These are phyloP conservation scores for Lagopus leucura DNA, from an alignment of 2,113 vertebrate genomes.

Conservation along the genomic window DNA sequence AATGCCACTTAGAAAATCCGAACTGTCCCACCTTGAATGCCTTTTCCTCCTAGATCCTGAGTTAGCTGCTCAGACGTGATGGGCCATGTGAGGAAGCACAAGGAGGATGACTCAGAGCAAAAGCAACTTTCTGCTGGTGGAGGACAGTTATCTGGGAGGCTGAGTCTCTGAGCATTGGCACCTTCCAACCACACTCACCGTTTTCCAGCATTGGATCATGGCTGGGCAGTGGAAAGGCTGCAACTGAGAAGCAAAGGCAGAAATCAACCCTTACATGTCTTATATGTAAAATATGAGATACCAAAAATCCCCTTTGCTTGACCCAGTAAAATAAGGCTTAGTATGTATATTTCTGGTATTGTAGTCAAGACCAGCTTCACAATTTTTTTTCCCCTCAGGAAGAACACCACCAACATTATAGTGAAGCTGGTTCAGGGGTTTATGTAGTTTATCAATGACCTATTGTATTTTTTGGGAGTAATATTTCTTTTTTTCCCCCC, in stretches of 20 bases:
- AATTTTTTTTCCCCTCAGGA: not conserved
- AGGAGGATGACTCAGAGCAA: not conserved
- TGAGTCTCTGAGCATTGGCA: not conserved
- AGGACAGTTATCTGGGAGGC: not conserved
- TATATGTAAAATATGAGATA: not conserved
- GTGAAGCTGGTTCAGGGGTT: not conserved
- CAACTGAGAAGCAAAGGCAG: not conserved
- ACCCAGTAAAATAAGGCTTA: not conserved
- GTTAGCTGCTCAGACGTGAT: not conserved
- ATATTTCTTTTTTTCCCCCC: not conserved
- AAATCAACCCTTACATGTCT: not conserved
- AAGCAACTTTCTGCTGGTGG: not conserved
- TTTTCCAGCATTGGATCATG: not conserved
- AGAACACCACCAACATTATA: not conserved
- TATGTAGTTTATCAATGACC: conserved; percentile 10
- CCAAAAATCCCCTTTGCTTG: not conserved
- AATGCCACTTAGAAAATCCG: not conserved
- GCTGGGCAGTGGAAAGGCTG: fast-evolving
- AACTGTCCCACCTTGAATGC: not conserved
- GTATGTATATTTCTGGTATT: not conserved
- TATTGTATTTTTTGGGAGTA: not conserved
- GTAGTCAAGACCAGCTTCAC: not conserved
- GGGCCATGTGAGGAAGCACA: not conserved
- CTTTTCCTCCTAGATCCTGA: not conserved
- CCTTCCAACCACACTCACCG: not conserved